Conservation (phyloP, 30 jellyfish, hydroid and myxozoan species). For the Hydractinia echinata region DNA sequence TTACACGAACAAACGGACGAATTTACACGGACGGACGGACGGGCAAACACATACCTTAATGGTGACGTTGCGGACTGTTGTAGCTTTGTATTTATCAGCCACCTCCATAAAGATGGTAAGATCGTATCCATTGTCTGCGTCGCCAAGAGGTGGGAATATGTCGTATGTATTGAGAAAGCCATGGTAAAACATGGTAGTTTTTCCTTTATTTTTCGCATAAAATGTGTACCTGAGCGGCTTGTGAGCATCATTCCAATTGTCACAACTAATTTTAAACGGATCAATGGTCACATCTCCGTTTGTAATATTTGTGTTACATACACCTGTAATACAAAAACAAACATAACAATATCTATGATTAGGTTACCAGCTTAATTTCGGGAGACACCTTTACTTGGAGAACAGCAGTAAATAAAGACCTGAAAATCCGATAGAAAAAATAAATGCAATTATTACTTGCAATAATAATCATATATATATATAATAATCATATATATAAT, state of each 20-base stretch:
- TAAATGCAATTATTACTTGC: background rate
- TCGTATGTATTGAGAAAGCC: background rate
- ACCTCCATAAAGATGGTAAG: background rate
- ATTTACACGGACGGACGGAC: too few species aligned
- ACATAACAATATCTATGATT: background rate
- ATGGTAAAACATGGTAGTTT: background rate
- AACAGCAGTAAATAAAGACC: background rate
- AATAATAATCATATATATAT: too few species aligned
- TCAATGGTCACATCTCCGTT: background rate
- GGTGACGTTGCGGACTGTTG: background rate
- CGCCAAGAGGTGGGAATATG: background rate
- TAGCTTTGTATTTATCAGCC: background rate
- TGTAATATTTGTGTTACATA: background rate
- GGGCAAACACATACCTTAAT: background rate
- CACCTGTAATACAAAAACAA: background rate
- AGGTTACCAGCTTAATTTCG: background rate
- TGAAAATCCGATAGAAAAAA: background rate
- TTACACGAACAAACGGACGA: too few species aligned
- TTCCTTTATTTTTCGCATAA: background rate
- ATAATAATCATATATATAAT: too few species aligned
- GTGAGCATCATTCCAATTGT: background rate
- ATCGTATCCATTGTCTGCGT: background rate
- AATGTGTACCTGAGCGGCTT: background rate
- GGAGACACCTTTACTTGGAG: background rate
- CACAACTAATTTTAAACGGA: background rate